Conservation (phyloP, 2,888 invertebrate species). For the Machimus atricapillus region DNA sequence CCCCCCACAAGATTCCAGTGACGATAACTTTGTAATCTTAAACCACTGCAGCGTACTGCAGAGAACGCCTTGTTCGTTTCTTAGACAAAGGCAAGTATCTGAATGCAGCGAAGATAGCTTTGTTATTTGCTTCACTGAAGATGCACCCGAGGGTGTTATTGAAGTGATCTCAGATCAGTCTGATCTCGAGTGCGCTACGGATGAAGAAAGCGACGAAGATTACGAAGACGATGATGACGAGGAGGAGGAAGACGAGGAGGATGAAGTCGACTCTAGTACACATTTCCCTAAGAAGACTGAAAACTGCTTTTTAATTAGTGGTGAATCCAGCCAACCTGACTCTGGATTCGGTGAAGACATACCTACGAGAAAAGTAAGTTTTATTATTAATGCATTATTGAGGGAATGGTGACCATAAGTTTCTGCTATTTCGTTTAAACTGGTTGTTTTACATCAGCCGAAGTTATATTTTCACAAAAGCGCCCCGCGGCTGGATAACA, state of each 20-base stretch:
- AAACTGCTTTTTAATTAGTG: not conserved
- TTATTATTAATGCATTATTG: not conserved
- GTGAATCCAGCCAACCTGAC: slow-evolving; percentile 45
- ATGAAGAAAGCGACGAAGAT: slow-evolving; percentile 19
- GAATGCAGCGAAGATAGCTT: slow-evolving; percentile 53
- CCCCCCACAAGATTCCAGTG: slow-evolving; percentile 43
- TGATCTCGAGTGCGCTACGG: not conserved
- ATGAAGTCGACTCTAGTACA: slow-evolving; percentile 7
- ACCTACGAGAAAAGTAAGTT: slow-evolving; percentile 50
- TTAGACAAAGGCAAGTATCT: slow-evolving; percentile 49
- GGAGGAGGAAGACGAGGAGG: slow-evolving; percentile 35
- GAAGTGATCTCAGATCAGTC: slow-evolving; percentile 37
- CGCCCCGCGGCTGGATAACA: not conserved
- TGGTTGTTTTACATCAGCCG: not conserved
- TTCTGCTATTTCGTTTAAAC: not conserved
- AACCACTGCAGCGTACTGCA: not conserved
- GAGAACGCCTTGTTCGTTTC: not conserved
- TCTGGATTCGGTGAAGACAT: slow-evolving; percentile 50
- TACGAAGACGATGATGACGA: slow-evolving; percentile 17
- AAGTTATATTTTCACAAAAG: not conserved
- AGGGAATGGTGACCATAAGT: not conserved
- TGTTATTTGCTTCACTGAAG: slow-evolving; percentile 50
- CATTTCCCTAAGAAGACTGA: slow-evolving; percentile 40
- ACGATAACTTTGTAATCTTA: slow-evolving; percentile 46
- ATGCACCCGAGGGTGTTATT: slow-evolving; percentile 46